Evolutionary conservation across 2,888 invertebrate species (phyloP).

Genomic region (Stomorhina lunata): DNA sequence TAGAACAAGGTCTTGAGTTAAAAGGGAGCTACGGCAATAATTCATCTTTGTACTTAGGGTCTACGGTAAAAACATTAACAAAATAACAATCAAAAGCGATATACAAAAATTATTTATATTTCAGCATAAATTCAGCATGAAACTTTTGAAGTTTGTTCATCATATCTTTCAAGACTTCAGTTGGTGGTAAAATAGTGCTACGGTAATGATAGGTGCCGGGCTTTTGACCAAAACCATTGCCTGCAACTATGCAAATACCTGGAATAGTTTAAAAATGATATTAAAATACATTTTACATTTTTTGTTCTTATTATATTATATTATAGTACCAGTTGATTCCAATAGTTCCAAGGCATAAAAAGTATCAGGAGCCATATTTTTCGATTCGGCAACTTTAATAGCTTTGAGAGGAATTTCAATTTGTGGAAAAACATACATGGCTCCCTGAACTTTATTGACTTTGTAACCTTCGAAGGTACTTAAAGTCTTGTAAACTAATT

Average conservation of each 20-base stretch:
- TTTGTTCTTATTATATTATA: too few relatives aligned
- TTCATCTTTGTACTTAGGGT: too few relatives aligned
- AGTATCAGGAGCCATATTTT: slow-evolving; percentile 89
- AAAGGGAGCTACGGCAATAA: too few relatives aligned
- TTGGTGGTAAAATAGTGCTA: slow-evolving; percentile 96
- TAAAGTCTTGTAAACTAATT: slow-evolving; percentile 92
- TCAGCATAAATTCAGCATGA: slow-evolving; percentile 89
- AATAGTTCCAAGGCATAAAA: slow-evolving; percentile 96
- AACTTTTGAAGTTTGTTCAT: slow-evolving; percentile 90
- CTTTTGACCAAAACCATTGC: slow-evolving; percentile 96
- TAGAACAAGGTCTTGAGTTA: too few relatives aligned
- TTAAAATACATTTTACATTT: too few relatives aligned
- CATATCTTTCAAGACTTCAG: slow-evolving; percentile 90
- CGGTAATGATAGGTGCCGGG: slow-evolving; percentile 97
- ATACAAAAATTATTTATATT: slow-evolving; percentile 85
- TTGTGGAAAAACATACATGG: slow-evolving; percentile 99
- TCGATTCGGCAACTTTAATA: slow-evolving; percentile 88
- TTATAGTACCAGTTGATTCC: slow-evolving; percentile 88
- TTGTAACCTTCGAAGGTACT: slow-evolving; percentile 93
- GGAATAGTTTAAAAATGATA: too few relatives aligned
- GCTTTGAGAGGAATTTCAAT: slow-evolving; percentile 91
- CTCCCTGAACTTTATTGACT: slow-evolving; percentile 93
- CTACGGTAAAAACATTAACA: too few relatives aligned
- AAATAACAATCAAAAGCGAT: too few relatives aligned
- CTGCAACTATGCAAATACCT: slow-evolving; percentile 97